phyloP scores from a whole-genome alignment of 2,888 invertebrate genomes.

The Apamea sordens region DNA sequence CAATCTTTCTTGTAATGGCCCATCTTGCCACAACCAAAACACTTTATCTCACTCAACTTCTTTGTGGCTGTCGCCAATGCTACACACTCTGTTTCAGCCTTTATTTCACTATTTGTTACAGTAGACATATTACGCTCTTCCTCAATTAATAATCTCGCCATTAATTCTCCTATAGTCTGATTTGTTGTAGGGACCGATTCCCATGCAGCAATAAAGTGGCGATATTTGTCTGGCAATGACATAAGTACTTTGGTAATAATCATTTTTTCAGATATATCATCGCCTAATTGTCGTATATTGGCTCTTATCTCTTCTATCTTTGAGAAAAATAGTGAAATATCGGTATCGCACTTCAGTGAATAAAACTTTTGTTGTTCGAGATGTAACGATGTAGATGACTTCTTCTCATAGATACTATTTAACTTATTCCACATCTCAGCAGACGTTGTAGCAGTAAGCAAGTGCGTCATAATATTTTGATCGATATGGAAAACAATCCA shows the following conservation, averaged over 20 bases:
- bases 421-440: too few relatives aligned
- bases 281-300: background rate
- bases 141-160: too few relatives aligned
- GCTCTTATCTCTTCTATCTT: background rate
- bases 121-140: too few relatives aligned
- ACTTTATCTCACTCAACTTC: background rate
- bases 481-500: too few relatives aligned
- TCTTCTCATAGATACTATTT: background rate
- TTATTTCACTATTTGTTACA: background rate
- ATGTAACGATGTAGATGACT: background rate
- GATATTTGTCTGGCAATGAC: conserved; percentile 5
- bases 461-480: too few relatives aligned
- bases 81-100: conserved; percentile 2
- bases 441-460: too few relatives aligned
- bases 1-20: conserved; percentile 14
- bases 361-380: background rate
- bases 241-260: background rate
- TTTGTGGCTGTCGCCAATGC: conserved; percentile 4
- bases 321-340: background rate
- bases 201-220: conserved; percentile 4
- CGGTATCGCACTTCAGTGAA: background rate
- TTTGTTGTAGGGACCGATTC: conserved; percentile 4
- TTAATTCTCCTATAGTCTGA: too few relatives aligned
- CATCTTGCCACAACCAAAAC: conserved; percentile 20
- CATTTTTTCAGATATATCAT: background rate